These are phyloP conservation scores for Gisinianus flammeolus DNA, from an alignment of 2,888 invertebrate species.

Conservation along the genomic window DNA sequence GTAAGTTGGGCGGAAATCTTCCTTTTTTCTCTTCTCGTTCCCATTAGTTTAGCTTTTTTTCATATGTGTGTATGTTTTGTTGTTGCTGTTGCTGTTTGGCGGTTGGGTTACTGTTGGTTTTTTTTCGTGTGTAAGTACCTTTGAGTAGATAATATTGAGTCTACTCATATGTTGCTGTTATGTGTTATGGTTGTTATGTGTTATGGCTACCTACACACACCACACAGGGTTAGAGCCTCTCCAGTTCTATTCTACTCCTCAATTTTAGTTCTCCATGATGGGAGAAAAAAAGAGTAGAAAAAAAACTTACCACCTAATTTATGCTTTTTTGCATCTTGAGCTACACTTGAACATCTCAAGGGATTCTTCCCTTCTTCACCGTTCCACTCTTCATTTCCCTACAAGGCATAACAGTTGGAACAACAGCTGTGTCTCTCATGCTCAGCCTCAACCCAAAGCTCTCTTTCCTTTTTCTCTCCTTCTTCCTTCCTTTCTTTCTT, in stretches of 20 bases:
- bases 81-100: background rate
- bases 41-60: too few relatives aligned
- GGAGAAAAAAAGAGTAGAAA: too few relatives aligned
- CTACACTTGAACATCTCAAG: conserved; percentile 32
- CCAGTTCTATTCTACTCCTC: too few relatives aligned
- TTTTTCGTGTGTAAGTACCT: too few relatives aligned
- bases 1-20: conserved; percentile 14
- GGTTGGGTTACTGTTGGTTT: background rate
- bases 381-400: conserved; percentile 7
- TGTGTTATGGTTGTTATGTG: too few relatives aligned
- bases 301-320: conserved; percentile 38
- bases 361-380: conserved; percentile 19
- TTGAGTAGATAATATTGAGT: too few relatives aligned
- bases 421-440: conserved; percentile 36
- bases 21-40: too few relatives aligned
- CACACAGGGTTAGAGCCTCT: background rate
- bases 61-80: background rate
- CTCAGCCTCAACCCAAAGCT: background rate
- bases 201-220: background rate
- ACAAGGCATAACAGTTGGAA: background rate
- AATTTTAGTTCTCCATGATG: background rate
- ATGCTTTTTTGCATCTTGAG: conserved; percentile 38
- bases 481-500: background rate
- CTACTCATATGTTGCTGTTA: too few relatives aligned
- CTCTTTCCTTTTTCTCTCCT: background rate